Evolutionary conservation across 1,140 invertebrate species (phyloP).

Genomic region (Ips nitidus): DNA sequence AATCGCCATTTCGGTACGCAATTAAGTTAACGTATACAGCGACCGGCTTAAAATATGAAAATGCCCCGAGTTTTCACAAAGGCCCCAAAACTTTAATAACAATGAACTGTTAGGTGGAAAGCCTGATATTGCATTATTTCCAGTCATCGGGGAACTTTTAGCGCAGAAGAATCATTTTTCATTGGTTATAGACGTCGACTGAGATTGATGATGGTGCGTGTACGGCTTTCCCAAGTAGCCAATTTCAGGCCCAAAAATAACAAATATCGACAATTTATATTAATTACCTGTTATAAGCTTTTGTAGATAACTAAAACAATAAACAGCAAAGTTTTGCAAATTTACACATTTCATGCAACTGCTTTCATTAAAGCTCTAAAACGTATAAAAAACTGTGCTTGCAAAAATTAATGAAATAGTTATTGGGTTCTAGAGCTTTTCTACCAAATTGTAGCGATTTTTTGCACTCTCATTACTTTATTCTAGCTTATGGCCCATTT

Average conservation of each 20-base stretch:
- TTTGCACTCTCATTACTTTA: too few relatives aligned
- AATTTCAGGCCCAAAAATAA: conserved; percentile 23
- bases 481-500: too few relatives aligned
- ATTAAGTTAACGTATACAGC: conserved; percentile 1
- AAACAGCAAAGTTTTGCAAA: neutral
- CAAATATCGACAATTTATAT: conserved; percentile 24
- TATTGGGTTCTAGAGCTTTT: too few relatives aligned
- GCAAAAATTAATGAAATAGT: too few relatives aligned
- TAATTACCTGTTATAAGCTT: conserved; percentile 22
- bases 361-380: too few relatives aligned
- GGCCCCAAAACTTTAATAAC: conserved; percentile 5
- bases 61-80: neutral
- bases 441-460: too few relatives aligned
- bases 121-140: conserved; percentile 27
- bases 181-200: conserved; percentile 34
- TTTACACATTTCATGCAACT: too few relatives aligned
- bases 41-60: conserved; percentile 1
- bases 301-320: neutral
- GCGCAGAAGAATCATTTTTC: conserved; percentile 32
- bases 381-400: too few relatives aligned
- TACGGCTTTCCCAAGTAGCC: conserved; percentile 28
- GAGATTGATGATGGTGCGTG: conserved; percentile 33
- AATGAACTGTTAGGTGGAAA: conserved; percentile 19
- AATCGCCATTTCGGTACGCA: neutral
- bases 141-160: conserved; percentile 28